Evolutionary conservation across 2,888 invertebrate genomes (phyloP).

Genomic region (Acanthosoma haemorrhoidale): DNA sequence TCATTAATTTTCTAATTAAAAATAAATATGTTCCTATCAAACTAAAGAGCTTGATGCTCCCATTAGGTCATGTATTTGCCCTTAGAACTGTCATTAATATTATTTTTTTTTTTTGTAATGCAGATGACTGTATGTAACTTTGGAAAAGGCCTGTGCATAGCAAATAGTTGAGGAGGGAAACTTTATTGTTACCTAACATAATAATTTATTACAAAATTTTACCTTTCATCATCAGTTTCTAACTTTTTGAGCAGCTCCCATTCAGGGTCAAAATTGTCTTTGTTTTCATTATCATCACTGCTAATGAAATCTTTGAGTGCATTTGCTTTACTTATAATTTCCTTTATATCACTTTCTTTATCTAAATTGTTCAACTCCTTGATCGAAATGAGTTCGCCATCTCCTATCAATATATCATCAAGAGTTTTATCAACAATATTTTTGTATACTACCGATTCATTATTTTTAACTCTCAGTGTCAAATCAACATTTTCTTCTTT

Average conservation of each 20-base stretch:
- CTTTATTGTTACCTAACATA: neutral
- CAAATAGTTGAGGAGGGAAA: neutral
- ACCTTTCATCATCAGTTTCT: slow-evolving; percentile 28
- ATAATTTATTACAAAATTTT: neutral
- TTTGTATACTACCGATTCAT: neutral
- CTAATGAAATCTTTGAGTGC: slow-evolving; percentile 8
- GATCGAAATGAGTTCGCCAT: neutral
- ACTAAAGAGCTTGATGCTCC: no score
- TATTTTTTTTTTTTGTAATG: neutral
- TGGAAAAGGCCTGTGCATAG: no score
- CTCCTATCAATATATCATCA: slow-evolving; percentile 15
- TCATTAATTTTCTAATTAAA: no score
- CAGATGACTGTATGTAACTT: no score
- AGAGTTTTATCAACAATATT: slow-evolving; percentile 24
- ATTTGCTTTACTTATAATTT: neutral
- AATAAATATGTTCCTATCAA: no score
- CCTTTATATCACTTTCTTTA: neutral
- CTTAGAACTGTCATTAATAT: neutral
- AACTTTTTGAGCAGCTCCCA: slow-evolving; percentile 19
- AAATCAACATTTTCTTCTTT: neutral
- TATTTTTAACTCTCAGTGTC: neutral
- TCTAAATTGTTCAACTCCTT: neutral
- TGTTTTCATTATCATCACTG: slow-evolving; percentile 16
- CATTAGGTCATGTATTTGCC: neutral
- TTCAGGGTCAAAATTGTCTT: slow-evolving; percentile 23